Percentiles rank a stretch among this genome's conserved stretches.
phyloP scores from a whole-genome alignment of 2,113 vertebrate species.

The Sturnira hondurensis region DNA sequence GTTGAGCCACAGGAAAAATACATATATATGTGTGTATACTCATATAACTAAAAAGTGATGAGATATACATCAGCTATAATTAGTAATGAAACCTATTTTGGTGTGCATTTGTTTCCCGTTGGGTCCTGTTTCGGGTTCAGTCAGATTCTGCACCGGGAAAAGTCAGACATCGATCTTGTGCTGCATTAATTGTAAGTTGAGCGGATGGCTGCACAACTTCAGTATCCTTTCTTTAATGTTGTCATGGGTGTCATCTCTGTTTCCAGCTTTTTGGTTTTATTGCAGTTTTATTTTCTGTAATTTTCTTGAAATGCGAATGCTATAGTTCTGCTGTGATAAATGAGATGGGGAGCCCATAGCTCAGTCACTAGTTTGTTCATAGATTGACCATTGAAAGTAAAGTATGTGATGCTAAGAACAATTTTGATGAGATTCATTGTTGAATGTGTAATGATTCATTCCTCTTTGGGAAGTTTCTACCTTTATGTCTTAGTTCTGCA shows the following conservation, averaged over 20 bases:
- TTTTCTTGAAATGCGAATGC: conserved; percentile 78
- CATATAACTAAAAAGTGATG: background rate
- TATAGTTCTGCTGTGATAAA: conserved; percentile 76
- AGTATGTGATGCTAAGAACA: conserved; percentile 76
- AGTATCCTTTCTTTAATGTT: conserved; percentile 76
- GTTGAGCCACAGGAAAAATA: background rate
- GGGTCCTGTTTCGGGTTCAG: background rate
- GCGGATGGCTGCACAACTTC: conserved; percentile 64
- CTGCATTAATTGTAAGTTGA: conserved; percentile 74
- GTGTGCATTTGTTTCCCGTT: background rate
- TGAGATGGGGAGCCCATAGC: conserved; percentile 74
- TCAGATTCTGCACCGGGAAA: conserved; percentile 5
- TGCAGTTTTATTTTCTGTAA: conserved; percentile 81
- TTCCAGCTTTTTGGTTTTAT: conserved; percentile 83
- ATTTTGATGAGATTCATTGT: conserved; percentile 79
- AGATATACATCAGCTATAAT: background rate
- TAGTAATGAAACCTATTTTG: background rate
- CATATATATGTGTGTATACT: background rate
- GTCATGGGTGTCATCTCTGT: conserved; percentile 76
- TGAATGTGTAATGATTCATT: conserved; percentile 77
- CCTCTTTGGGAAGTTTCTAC: conserved; percentile 70
- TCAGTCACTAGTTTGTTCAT: conserved; percentile 80
- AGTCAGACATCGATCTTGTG: conserved; percentile 68
- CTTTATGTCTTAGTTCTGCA: conserved; percentile 65
- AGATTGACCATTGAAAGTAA: conserved; percentile 81